Percentiles rank a stretch among this genome's conserved stretches.
These are phyloP conservation scores for Syngnathus floridae DNA, from an alignment of 2,113 vertebrate genomes.

Conservation along the genomic window DNA sequence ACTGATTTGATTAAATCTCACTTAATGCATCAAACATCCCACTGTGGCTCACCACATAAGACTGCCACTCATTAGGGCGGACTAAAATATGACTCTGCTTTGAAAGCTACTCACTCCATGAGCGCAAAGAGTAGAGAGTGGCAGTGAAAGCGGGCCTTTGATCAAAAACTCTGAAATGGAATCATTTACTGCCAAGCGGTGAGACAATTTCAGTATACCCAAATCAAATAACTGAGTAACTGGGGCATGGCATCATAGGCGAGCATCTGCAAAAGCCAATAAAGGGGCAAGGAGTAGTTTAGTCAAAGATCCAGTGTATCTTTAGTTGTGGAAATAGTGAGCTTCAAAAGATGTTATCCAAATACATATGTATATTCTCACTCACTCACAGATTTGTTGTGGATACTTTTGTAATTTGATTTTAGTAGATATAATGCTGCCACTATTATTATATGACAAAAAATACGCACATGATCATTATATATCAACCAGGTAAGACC, in stretches of 20 bases:
- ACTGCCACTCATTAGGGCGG: slow-evolving; percentile 46
- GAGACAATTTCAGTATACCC: slow-evolving; percentile 44
- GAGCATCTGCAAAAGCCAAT: slow-evolving; percentile 25
- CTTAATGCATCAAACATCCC: slow-evolving; percentile 23
- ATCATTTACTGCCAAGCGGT: slow-evolving; percentile 44
- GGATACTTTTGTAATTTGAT: neutral
- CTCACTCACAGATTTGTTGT: neutral
- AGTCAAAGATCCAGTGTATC: neutral
- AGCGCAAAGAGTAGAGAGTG: slow-evolving; percentile 46
- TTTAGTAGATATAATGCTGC: neutral
- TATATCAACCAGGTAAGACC: neutral
- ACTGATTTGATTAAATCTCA: slow-evolving; percentile 34
- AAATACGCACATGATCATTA: neutral
- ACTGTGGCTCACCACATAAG: slow-evolving; percentile 19
- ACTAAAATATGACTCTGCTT: slow-evolving; percentile 34
- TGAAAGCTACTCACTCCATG: slow-evolving; percentile 46
- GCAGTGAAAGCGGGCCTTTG: slow-evolving; percentile 41
- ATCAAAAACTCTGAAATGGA: slow-evolving; percentile 46
- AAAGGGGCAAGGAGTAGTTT: neutral
- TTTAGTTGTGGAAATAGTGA: neutral
- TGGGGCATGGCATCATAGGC: slow-evolving; percentile 39
- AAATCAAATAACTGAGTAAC: slow-evolving; percentile 44
- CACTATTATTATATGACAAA: neutral
- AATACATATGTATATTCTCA: neutral
- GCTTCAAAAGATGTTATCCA: neutral